phyloP scores from a whole-genome alignment of 2,797 vertebrate species.

The Miichthys miiuy region DNA sequence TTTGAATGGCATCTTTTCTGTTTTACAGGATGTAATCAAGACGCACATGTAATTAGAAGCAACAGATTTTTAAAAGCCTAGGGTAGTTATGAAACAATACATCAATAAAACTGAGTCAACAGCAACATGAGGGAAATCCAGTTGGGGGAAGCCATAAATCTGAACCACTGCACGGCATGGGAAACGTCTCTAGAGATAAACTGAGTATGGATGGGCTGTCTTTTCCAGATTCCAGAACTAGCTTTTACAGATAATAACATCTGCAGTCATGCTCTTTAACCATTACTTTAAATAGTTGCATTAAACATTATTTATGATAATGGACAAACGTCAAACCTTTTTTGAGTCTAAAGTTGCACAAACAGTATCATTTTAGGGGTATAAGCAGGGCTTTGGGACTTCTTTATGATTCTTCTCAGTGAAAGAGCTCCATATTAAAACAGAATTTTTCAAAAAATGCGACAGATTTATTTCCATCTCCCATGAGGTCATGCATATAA shows the following conservation, averaged over 20 bases:
- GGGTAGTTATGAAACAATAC: conserved; percentile 39
- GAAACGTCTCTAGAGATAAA: conserved; percentile 36
- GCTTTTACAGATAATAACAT: conserved; percentile 33
- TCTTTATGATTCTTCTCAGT: neutral
- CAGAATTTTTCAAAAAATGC: conserved; percentile 10
- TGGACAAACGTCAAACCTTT: neutral
- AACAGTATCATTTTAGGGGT: neutral
- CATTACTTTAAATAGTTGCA: neutral
- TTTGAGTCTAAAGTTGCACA: neutral
- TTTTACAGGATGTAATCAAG: conserved; percentile 32
- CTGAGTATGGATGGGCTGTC: conserved; percentile 20
- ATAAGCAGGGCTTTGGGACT: conserved; percentile 11
- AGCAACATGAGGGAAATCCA: conserved; percentile 29
- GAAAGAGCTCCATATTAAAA: conserved; percentile 14
- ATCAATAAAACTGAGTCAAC: conserved; percentile 22
- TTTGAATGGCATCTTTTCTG: conserved; percentile 27
- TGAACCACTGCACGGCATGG: conserved; percentile 37
- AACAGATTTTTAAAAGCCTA: conserved; percentile 5
- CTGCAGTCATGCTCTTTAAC: neutral
- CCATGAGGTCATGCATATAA: conserved; percentile 22
- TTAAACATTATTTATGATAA: neutral
- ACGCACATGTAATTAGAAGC: conserved; percentile 23
- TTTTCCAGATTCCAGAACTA: conserved; percentile 51
- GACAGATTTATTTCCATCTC: conserved; percentile 35
- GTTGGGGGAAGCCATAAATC: conserved; percentile 24